Base-by-base conservation (phyloP, 2,113 vertebrate genomes). In the Mesitornis unicolor region DNA sequence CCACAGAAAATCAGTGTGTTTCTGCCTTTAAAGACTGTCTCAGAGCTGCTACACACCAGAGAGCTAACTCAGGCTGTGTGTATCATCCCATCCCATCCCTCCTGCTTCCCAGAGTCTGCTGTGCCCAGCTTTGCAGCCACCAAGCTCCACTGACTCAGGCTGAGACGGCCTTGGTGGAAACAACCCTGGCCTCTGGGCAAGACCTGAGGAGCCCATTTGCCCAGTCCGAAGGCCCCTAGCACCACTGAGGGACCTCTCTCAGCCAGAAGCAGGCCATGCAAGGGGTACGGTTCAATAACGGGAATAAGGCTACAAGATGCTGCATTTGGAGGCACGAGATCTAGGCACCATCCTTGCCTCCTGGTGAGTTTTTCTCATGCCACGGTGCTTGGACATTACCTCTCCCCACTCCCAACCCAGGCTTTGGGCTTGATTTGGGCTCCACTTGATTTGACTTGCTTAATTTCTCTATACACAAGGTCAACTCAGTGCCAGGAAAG, bases 341-440 rank as follows among this genome's bases (percentile, higher is more conserved):
- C 11, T 18, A 38, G 40, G 53, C 42, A 42, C 18, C 17, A 4
- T 13, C 51, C 59, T 33, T 3, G 0, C 31, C 45, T 4, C 31
- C 45, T 4, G 9, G 11, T 7, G 17, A 64, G 43, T 28, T 79
- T 65, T 87, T 15, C 70, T 94, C 36, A 2, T 3, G 10, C 19
- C 3, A 1, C 3, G 13, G 15, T 68, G 31, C 20, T 85, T 25
- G 51, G 48, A 36, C 65, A 40, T 31, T 59, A 33, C 28, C 14
- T 70, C 28, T 84, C 28, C 20, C 24, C 13, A 57, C 17, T 63
- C 56, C 1, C 21, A 33, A 4, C 9, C 31, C n/a, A 22, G 45
- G 16, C 20, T 71, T 81, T 78, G 63, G 24, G 17, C 26, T 63
- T 14, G 57, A n/a, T n/a, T n/a, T n/a, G n/a, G n/a, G 71, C 15